These are phyloP conservation scores for Nannoperca obscura DNA, from an alignment of 2,797 vertebrate genomes.

Conservation along the genomic window DNA sequence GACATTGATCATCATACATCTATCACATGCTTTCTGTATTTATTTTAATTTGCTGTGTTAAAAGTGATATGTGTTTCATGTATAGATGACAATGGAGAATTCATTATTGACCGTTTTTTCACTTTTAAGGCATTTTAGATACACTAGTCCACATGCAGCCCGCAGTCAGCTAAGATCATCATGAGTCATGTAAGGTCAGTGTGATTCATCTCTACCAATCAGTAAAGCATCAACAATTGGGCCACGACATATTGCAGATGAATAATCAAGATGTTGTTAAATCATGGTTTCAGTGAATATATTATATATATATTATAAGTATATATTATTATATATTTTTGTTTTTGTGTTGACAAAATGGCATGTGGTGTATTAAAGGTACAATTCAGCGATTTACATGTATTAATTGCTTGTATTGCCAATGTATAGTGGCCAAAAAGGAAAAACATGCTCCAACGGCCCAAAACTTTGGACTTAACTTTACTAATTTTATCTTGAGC, in stretches of 20 bases:
- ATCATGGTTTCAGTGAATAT: no score
- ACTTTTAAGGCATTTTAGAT: slow-evolving; percentile 23
- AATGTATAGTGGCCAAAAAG: no score
- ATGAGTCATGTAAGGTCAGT: slow-evolving; percentile 12
- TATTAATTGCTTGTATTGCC: no score
- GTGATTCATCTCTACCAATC: slow-evolving; percentile 26
- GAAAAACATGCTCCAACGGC: no score
- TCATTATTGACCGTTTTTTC: slow-evolving; percentile 8
- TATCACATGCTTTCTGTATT: not conserved
- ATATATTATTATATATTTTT: not conserved
- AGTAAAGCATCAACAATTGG: not conserved
- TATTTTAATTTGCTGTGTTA: slow-evolving; percentile 1
- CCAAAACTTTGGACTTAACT: not conserved
- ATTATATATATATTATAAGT: no score
- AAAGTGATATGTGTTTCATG: slow-evolving; percentile 7
- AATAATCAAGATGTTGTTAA: not conserved
- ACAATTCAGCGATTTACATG: no score
- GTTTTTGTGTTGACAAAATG: not conserved
- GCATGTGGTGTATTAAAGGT: not conserved
- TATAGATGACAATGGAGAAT: slow-evolving; percentile 16
- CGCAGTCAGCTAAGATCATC: slow-evolving; percentile 13
- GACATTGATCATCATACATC: not conserved
- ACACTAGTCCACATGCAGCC: slow-evolving; percentile 13
- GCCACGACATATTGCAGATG: not conserved
- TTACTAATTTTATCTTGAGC: not conserved